These are phyloP conservation scores for Antheraea pernyi DNA, from an alignment of 1,140 invertebrate genomes.

Conservation along the genomic window DNA sequence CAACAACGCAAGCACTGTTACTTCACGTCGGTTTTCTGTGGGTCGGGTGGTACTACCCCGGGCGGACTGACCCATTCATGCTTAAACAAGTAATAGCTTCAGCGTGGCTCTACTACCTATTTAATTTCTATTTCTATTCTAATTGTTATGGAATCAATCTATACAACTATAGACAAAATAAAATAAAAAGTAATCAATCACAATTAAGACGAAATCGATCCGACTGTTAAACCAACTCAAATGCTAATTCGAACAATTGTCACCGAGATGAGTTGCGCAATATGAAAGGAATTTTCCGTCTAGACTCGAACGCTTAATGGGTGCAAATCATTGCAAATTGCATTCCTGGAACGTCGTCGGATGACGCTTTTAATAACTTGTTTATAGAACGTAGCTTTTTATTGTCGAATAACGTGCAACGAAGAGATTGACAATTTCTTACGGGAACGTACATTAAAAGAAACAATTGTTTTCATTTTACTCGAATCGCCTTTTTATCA, in stretches of 20 bases:
- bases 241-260: slow-evolving; percentile 28
- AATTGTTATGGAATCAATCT: too few relatives aligned
- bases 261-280: slow-evolving; percentile 55
- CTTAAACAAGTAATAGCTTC: too few relatives aligned
- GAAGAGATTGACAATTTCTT: neutral
- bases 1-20: too few relatives aligned
- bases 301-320: slow-evolving; percentile 59
- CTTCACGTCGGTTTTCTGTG: too few relatives aligned
- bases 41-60: too few relatives aligned
- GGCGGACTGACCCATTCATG: too few relatives aligned
- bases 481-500: too few relatives aligned
- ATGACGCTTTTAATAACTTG: slow-evolving; percentile 57
- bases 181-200: slow-evolving; percentile 3
- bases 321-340: slow-evolving; percentile 71
- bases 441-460: neutral
- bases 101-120: too few relatives aligned
- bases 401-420: neutral
- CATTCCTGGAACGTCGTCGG: slow-evolving; percentile 48
- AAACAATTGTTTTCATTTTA: too few relatives aligned
- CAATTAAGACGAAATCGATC: slow-evolving; percentile 7
- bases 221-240: slow-evolving; percentile 4
- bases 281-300: slow-evolving; percentile 60
- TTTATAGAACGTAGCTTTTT: slow-evolving; percentile 3
- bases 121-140: too few relatives aligned
- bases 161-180: neutral